Conservation (phyloP, 2,888 invertebrate genomes). For the Marronus borbonicus region DNA sequence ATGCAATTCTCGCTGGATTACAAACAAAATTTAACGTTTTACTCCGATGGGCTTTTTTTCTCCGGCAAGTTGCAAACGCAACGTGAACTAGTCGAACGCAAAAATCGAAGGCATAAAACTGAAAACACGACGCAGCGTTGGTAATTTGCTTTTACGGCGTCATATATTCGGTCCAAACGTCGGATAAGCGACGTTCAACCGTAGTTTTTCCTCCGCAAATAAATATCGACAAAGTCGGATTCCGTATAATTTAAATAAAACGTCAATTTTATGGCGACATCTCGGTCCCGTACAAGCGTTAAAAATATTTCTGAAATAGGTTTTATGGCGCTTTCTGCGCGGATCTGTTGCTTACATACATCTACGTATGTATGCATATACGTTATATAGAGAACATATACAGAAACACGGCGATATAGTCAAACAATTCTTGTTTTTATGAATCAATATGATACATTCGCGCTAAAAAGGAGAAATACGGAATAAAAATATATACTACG, state of each 20-base stretch:
- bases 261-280: conserved; percentile 45
- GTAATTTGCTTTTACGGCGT: conserved; percentile 47
- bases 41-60: background rate
- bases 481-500: too few species aligned
- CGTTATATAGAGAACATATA: too few species aligned
- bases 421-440: too few species aligned
- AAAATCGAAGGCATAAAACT: conserved; percentile 40
- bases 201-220: conserved; percentile 32
- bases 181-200: conserved; percentile 36
- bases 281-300: conserved; percentile 33
- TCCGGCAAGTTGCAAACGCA: background rate
- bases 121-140: conserved; percentile 34
- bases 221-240: conserved; percentile 42
- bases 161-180: conserved; percentile 40
- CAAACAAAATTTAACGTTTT: too few species aligned
- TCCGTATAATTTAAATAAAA: conserved; percentile 46
- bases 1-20: too few species aligned
- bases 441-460: too few species aligned
- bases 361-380: background rate
- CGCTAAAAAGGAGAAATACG: too few species aligned
- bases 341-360: conserved; percentile 23
- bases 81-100: conserved; percentile 31
- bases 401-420: too few species aligned
- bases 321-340: conserved; percentile 4
- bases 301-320: conserved; percentile 39